Percentiles rank a stretch among this genome's conserved stretches.
These are phyloP conservation scores for Cerastis rubricosa DNA, from an alignment of 2,888 invertebrate species.

Conservation along the genomic window DNA sequence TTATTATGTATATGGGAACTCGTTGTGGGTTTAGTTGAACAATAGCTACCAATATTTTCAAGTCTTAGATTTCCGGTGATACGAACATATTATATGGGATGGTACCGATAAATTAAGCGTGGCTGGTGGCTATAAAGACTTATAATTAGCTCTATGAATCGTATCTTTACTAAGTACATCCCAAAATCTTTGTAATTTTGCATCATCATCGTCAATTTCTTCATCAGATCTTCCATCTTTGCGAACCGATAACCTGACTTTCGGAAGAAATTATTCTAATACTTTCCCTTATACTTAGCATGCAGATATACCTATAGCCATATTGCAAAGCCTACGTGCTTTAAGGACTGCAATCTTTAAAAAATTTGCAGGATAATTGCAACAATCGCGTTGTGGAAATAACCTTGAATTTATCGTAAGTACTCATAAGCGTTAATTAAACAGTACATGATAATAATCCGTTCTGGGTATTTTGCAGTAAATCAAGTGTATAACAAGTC, in stretches of 20 bases:
- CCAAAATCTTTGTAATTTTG: not conserved
- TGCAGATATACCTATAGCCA: too few relatives aligned
- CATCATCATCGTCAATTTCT: not conserved
- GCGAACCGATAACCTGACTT: not conserved
- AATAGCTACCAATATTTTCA: constrained; percentile 28
- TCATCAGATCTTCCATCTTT: not conserved
- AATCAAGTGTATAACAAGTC: constrained; percentile 53
- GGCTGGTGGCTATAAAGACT: not conserved
- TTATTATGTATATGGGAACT: constrained; percentile 42
- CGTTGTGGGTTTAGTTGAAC: constrained; percentile 7
- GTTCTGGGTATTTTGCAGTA: constrained; percentile 55
- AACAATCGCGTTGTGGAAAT: constrained; percentile 27
- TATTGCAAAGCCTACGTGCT: not conserved
- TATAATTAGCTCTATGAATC: constrained; percentile 1
- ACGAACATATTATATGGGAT: not conserved
- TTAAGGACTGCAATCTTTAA: not conserved
- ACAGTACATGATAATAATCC: constrained; percentile 49
- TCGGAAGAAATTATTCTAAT: not conserved
- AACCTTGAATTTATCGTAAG: constrained; percentile 31
- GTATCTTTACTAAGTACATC: not conserved
- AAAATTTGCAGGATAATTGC: not conserved
- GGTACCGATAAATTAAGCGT: not conserved
- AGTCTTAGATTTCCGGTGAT: constrained; percentile 12
- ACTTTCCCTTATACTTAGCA: not conserved
- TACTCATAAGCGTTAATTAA: constrained; percentile 50